Evolutionary conservation across 1,140 invertebrate species (phyloP).

Genomic region (Xylocopa sonorina): DNA sequence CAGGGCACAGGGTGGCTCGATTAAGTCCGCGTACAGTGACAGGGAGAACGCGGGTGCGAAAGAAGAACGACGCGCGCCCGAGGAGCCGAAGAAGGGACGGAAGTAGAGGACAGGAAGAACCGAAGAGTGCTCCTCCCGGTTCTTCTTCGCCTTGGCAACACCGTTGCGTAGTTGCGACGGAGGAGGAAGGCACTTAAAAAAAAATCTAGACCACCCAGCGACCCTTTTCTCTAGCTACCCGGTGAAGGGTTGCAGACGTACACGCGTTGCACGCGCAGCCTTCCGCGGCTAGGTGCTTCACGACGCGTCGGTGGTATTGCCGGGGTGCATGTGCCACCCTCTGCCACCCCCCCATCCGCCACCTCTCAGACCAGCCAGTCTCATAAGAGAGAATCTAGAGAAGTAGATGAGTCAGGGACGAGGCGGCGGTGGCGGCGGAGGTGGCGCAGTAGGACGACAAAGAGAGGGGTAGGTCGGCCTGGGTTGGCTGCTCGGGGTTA

Average conservation of each 20-base stretch:
- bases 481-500: constrained; percentile 54
- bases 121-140: constrained; percentile 35
- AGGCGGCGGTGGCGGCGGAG: constrained; percentile 18
- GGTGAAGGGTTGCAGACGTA: constrained; percentile 64
- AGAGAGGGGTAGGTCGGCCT: constrained; percentile 52
- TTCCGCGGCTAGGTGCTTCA: constrained; percentile 58
- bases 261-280: constrained; percentile 53
- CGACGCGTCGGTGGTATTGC: constrained; percentile 45
- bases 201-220: constrained; percentile 79
- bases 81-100: constrained; percentile 2
- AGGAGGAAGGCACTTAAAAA: constrained; percentile 65
- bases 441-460: constrained; percentile 51
- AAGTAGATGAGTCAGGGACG: constrained; percentile 33
- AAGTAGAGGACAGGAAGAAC: neutral
- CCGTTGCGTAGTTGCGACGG: constrained; percentile 33
- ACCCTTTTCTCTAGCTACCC: constrained; percentile 69
- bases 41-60: constrained; percentile 1
- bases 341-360: no score
- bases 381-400: constrained; percentile 35
- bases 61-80: neutral
- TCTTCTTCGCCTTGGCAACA: constrained; percentile 62
- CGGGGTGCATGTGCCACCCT: constrained; percentile 6
- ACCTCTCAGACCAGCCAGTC: constrained; percentile 35
- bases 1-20: constrained; percentile 58
- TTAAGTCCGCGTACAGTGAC: constrained; percentile 33